These are phyloP conservation scores for Coranthus polyacanthus DNA, from an alignment of 2,797 vertebrate genomes.

Conservation along the genomic window DNA sequence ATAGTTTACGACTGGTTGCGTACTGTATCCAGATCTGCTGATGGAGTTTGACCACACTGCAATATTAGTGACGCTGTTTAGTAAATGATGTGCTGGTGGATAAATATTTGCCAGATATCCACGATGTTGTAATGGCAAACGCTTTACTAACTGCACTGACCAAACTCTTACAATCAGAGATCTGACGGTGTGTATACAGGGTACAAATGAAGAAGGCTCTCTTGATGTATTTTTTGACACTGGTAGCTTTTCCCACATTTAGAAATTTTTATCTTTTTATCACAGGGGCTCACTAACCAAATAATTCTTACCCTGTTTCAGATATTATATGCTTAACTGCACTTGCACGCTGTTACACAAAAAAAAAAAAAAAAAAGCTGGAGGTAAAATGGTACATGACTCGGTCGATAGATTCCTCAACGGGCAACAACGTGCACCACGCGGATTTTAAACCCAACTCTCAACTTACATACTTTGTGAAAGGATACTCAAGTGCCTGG, in stretches of 20 bases:
- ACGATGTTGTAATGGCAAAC: conserved; percentile 33
- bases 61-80: conserved; percentile 41
- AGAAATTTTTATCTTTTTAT: conserved; percentile 50
- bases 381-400: conserved; percentile 14
- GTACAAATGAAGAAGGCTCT: conserved; percentile 71
- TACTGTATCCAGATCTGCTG: conserved; percentile 54
- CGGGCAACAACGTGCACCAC: not conserved
- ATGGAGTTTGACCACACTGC: conserved; percentile 37
- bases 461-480: conserved; percentile 41
- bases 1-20: conserved; percentile 57
- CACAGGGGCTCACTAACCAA: conserved; percentile 12
- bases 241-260: conserved; percentile 80
- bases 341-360: conserved; percentile 15
- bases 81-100: conserved; percentile 33
- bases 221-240: conserved; percentile 70
- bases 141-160: conserved; percentile 19
- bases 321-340: conserved; percentile 21
- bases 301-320: conserved; percentile 26
- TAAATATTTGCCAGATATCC: conserved; percentile 21
- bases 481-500: conserved; percentile 78
- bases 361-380: not conserved
- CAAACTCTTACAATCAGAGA: conserved; percentile 39
- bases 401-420: conserved; percentile 19
- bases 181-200: conserved; percentile 76
- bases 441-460: conserved; percentile 24